Base-by-base conservation (phyloP, 1,140 invertebrate species). In the Listronotus bonariensis region DNA sequence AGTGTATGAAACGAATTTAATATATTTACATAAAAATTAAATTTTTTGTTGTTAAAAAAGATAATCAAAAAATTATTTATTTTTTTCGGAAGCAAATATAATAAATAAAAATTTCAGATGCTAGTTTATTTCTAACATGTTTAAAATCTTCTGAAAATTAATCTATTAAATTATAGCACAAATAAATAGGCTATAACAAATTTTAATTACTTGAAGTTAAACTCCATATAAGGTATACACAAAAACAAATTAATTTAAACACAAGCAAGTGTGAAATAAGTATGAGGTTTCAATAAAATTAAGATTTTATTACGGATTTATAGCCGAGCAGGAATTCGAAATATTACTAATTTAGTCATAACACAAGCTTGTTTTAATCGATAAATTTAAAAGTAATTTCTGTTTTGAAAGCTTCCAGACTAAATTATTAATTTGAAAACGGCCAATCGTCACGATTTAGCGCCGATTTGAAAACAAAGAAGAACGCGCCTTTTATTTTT, bases 371-470 rank as follows among this genome's bases (percentile, higher is more conserved):
- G 62, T 59, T 59, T 59, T 49, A 40, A 59, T 59, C 57, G 57
- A 59, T 59, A 65, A 65, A 65, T 65, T 57, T 36, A 34, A 32
- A 54, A 65, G 41, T 65, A 56, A 59, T 40, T 20, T 49, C 18
- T 59, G 57, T 59, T 59, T 59, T 59, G 57, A 59, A 59, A 51
- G 46, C n/a, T 9, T 32, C 57, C 57, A 59, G 57, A 59, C 57
- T 59, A 59, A 57, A 59, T 59, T 45, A 51, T 49, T 59, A 59
- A 49, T 59, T n/a, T 34, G 31, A 59, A 51, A 59, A 26, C 34
- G 45, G 52, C 14, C 57, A 15, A 59, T 59, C 57, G 57, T 59
- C 57, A 59, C 57, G 57, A 59, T 49, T 18, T 59, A 59, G 57
- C 34, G n/a, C 46, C 45, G 34, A 59, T 59, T 18, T 46, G 55